Base-by-base conservation (phyloP, 2,888 invertebrate species). In the Philaethria dido region DNA sequence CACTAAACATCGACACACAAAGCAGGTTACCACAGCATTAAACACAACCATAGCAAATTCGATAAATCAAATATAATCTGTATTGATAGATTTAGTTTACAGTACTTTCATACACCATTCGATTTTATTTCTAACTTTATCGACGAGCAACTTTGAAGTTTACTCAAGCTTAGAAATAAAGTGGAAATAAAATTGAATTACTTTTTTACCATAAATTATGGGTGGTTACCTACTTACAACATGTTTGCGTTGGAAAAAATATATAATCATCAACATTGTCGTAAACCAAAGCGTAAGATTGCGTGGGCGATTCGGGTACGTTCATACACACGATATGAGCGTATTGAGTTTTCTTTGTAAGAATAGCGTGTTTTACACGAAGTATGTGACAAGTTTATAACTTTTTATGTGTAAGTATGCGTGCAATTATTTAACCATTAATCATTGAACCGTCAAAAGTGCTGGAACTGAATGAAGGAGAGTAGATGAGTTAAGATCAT, bases 41-140 rank as follows among this genome's bases (percentile, higher is more conserved):
- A 39, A 57, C 57, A 22, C 25, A 3, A 50, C 33, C 60, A 22
- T 25, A n/a, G n/a, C n/a, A 44, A 52, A 42, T 52, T 20, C 18
- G 13, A 66, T 45, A 66, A 70, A 72, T 72, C 76, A 74, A 75
- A 78, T 76, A 81, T 61, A 62, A 55, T 61, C 63, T 61, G 18
- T 18, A 33, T 48, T 78, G 74, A 77, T 81, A 84, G 81, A 81
- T 81, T 81, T 80, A 73, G 80, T 83, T 81, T 63, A 52, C 66
- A 55, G 36, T 60, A 64, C 25, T 66, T 52, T 69, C 55, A 64
- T 66, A 39, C n/a, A 68, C 54, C 68, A 66, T 45, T 61, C 42
- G 47, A 70, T 69, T 68, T 68, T 66, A 70, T 69, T 54, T 57
- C 61, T 36, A 11, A 50, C 55, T 70, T 70, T 66, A 70, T 66